phyloP scores from a whole-genome alignment of 2,797 vertebrate genomes.

The Acropternis orthonyx region DNA sequence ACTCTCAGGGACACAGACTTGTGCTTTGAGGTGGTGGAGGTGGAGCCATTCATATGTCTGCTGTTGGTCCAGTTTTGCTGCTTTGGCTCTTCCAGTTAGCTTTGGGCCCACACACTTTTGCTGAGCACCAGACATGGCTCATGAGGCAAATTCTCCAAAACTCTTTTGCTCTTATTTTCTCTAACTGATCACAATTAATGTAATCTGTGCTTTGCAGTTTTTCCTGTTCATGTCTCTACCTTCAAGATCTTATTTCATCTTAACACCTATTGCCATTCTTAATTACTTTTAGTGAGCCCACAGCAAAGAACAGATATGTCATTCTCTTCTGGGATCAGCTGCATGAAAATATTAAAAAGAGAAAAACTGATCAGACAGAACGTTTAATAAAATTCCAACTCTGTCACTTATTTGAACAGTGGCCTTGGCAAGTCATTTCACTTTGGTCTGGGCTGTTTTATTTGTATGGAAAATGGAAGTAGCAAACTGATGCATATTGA shows the following conservation, averaged over 20 bases:
- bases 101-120: neutral
- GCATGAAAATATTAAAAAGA: neutral
- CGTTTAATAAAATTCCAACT: neutral
- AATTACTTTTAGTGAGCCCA: constrained; percentile 21
- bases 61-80: neutral
- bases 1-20: accelerated
- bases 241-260: constrained; percentile 20
- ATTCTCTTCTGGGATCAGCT: neutral
- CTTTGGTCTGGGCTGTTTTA: neutral
- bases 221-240: neutral
- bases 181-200: neutral
- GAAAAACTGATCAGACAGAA: neutral
- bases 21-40: neutral
- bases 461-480: neutral
- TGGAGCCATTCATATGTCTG: neutral
- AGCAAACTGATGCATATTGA: neutral
- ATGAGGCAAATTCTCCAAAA: neutral
- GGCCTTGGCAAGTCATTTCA: neutral
- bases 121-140: neutral
- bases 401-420: neutral
- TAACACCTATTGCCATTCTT: constrained; percentile 8
- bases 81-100: neutral
- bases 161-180: neutral
- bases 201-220: constrained; percentile 6
- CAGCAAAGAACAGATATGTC: neutral